phyloP scores from a whole-genome alignment of 2,113 vertebrate species.

The Oryctolagus cuniculus region DNA sequence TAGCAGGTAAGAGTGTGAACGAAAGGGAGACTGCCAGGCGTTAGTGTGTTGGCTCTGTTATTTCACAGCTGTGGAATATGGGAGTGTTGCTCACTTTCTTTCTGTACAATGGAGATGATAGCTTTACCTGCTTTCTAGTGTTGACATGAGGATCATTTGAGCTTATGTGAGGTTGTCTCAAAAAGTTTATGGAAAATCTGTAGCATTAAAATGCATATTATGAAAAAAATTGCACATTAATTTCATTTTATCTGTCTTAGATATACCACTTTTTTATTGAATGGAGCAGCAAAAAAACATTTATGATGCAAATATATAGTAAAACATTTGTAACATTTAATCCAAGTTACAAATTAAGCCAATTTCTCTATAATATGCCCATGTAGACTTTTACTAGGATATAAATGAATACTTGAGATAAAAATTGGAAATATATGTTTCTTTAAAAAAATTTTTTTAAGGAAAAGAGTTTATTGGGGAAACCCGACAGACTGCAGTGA shows the following conservation, averaged over 20 bases:
- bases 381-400: neutral
- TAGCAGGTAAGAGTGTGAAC: neutral
- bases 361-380: neutral
- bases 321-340: slow-evolving; percentile 47
- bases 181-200: no score
- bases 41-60: neutral
- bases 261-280: neutral
- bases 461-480: no score
- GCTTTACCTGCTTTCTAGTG: neutral
- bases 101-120: neutral
- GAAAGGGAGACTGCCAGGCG: neutral
- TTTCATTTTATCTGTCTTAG: neutral
- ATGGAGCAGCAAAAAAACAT: slow-evolving; percentile 25
- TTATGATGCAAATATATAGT: neutral
- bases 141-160: neutral
- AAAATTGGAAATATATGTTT: neutral
- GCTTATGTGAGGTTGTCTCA: neutral
- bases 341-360: neutral
- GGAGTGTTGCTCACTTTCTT: neutral
- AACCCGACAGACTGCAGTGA: no score
- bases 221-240: neutral
- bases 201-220: no score
- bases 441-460: no score
- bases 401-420: slow-evolving; percentile 38
- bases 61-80: neutral